Conservation (phyloP, 2,888 invertebrate genomes). For the Leptothorax acervorum region DNA sequence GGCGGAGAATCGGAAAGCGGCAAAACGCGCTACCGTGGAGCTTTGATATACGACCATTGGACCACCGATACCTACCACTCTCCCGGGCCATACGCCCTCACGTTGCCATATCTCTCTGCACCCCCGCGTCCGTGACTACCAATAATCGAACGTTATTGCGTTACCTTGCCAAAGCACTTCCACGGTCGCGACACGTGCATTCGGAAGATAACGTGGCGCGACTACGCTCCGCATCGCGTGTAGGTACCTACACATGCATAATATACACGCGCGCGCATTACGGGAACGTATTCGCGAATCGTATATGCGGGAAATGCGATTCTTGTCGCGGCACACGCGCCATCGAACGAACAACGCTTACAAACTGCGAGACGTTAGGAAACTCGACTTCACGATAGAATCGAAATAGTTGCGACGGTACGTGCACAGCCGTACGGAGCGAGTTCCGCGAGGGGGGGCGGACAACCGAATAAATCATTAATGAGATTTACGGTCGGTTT, state of each 20-base stretch:
- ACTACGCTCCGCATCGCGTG: neutral
- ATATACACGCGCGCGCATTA: too few species aligned
- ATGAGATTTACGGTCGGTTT: conserved; percentile 19
- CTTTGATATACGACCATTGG: conserved; percentile 82
- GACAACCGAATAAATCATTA: conserved; percentile 35
- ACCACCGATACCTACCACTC: conserved; percentile 57
- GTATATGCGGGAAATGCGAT: conserved; percentile 44
- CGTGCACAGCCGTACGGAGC: conserved; percentile 12
- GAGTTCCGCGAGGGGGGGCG: neutral
- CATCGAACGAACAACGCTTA: conserved; percentile 25
- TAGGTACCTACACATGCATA: neutral
- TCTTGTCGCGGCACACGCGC: conserved; percentile 27
- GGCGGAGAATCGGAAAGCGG: conserved; percentile 69
- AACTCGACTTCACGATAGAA: conserved; percentile 22
- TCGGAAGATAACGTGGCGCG: conserved; percentile 60
- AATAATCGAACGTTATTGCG: conserved; percentile 84
- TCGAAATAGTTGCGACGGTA: conserved; percentile 38
- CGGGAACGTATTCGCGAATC: conserved; percentile 24
- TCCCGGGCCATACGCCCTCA: conserved; percentile 4
- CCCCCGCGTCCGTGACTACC: conserved; percentile 77
- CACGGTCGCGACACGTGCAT: conserved; percentile 64
- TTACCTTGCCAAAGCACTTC: conserved; percentile 72
- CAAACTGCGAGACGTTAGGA: conserved; percentile 19
- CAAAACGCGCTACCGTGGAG: conserved; percentile 62
- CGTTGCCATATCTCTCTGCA: conserved; percentile 2